Evolutionary conservation across 2,888 invertebrate genomes (phyloP).

Genomic region (Drosophila mimica): DNA sequence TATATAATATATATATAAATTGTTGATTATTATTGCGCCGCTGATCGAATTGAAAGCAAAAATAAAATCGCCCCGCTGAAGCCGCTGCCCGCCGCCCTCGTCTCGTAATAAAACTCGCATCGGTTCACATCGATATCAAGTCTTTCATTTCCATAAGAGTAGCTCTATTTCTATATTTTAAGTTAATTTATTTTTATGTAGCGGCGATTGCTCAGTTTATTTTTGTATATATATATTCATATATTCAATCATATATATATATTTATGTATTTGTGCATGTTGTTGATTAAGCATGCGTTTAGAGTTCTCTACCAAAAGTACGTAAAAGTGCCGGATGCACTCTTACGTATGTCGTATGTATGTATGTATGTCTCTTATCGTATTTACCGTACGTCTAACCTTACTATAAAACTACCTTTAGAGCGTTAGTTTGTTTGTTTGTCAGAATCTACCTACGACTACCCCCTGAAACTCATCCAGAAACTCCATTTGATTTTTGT

Average conservation of each 20-base stretch:
- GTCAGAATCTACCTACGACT: background rate
- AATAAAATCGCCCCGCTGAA: constrained; percentile 19
- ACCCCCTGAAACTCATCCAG: constrained; percentile 26
- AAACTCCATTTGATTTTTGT: constrained; percentile 63
- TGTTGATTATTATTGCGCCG: constrained; percentile 35
- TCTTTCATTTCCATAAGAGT: constrained; percentile 51
- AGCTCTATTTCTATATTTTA: constrained; percentile 52
- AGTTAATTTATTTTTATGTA: constrained; percentile 43
- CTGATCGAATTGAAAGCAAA: constrained; percentile 46
- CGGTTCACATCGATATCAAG: constrained; percentile 33
- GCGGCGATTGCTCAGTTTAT: constrained; percentile 14
- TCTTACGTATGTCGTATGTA: constrained; percentile 53
- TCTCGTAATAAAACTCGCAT: constrained; percentile 7
- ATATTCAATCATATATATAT: constrained; percentile 28
- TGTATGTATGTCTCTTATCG: constrained; percentile 42
- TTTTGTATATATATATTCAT: constrained; percentile 42
- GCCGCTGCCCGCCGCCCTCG: constrained; percentile 8
- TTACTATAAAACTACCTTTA: constrained; percentile 21
- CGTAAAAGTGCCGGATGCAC: constrained; percentile 43
- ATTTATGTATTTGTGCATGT: constrained; percentile 65
- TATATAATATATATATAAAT: constrained; percentile 3
- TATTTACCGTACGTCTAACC: constrained; percentile 23
- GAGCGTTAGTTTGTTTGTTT: constrained; percentile 26
- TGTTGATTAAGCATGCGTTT: constrained; percentile 60
- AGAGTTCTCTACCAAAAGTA: constrained; percentile 35